Evolutionary conservation across 2,888 invertebrate species (phyloP), one percentile per base, ranked within the genome.

Genomic region (Unio pictorum): DNA sequence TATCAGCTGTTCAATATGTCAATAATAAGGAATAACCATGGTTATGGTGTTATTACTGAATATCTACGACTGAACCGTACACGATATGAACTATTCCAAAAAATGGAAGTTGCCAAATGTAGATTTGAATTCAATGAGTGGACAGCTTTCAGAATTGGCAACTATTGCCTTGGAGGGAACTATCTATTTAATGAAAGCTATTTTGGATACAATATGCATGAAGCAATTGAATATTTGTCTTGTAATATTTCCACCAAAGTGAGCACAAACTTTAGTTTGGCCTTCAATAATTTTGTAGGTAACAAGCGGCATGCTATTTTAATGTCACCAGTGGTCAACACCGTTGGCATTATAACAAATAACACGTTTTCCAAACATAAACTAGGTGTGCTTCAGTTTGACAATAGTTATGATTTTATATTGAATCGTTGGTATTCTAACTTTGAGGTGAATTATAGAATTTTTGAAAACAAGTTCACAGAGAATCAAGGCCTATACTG

Each of bases 401-500:
- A 95, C 88, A 98, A 97, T 90, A 93, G 93, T 72, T 88, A 90
- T 70, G 86, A 89, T 66, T 83, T 89, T 30, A 79, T 89, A 62
- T 78, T 84, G 66, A 88, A 82, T 66, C 75, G 87, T 60, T 86
- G 86, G 83, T 90, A 89, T 75, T 74, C 81, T 45, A 75, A 83
- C n/a, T 84, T 88, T 72, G 76, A 74, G 57, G 90, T 90, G 1
- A 71, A 77, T 18, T 89, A 90, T 64, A 78, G 81, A 34, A 84
- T 90, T 11, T 84, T 80, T 67, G 83, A 82, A 63, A 99, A 99
- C 88, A 94, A 95, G 82, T 98, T 99, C 88, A 93, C 93, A 84
- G 93, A 94, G 61, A 99, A 99, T 88, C 93, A 92, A 64, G 98
- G 98, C 0, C 92, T 94, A 0, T 98, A 95, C 89, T 96, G 96